These are phyloP conservation scores for Drosophila melanocephala DNA, from an alignment of 2,888 invertebrate genomes.

Conservation along the genomic window DNA sequence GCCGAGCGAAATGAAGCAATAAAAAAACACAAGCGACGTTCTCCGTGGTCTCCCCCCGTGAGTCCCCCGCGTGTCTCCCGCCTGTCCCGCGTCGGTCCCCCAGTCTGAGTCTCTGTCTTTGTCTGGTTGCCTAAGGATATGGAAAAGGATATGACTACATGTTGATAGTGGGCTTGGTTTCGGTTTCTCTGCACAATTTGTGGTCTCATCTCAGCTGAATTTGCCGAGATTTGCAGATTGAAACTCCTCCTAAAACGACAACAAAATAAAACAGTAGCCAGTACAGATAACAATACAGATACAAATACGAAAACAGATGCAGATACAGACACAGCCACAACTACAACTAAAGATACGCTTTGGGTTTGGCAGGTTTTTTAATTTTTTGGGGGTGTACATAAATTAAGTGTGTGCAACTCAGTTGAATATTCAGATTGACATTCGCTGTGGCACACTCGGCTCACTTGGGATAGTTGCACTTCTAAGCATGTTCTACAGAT, in stretches of 20 bases:
- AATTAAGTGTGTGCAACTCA: conserved; percentile 40
- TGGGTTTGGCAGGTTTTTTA: conserved; percentile 25
- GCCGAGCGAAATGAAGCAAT: conserved; percentile 74
- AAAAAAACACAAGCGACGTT: conserved; percentile 62
- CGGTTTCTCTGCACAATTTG: conserved; percentile 58
- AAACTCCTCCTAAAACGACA: conserved; percentile 9
- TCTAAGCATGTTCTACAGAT: not conserved
- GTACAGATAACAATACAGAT: conserved; percentile 19
- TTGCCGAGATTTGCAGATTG: conserved; percentile 44
- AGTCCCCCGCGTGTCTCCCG: conserved; percentile 14
- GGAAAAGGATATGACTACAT: conserved; percentile 75
- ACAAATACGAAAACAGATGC: conserved; percentile 3
- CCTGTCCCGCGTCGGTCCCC: conserved; percentile 5
- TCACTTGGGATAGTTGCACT: conserved; percentile 1
- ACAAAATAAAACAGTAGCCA: conserved; percentile 59
- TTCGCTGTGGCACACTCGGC: conserved; percentile 12
- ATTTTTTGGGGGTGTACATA: conserved; percentile 59
- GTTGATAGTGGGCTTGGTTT: conserved; percentile 70
- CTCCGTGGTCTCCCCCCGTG: conserved; percentile 30
- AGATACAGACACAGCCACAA: not conserved
- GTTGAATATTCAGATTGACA: conserved; percentile 33
- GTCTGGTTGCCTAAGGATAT: conserved; percentile 68
- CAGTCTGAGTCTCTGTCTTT: conserved; percentile 10
- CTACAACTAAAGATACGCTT: conserved; percentile 11
- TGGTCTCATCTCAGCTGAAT: conserved; percentile 33